Evolutionary conservation across 2,113 vertebrate genomes (phyloP), one percentile per base, ranked within the genome.

Genomic region (Uria aalge): DNA sequence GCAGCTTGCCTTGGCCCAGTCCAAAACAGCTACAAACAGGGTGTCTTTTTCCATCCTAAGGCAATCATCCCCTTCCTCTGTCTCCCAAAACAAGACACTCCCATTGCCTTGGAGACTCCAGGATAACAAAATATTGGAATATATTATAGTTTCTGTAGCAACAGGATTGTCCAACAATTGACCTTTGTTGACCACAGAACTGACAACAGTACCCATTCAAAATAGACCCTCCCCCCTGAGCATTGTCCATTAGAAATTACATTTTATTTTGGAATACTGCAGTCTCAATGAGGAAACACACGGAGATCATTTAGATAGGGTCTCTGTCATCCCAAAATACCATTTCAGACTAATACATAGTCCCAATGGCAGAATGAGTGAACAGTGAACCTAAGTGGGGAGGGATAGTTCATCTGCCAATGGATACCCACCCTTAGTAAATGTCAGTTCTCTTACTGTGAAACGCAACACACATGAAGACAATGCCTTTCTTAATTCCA

Each of bases 381-480:
- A 57, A 55, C 27, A 41, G 9, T 41, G 22, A 68, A 26, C 12
- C 4, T 32, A 23, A 24, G 10, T 15, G 5, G 21, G 12, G 11
- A 45, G 9, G 4, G 3, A 40, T 0, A 3, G 4, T 26, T 60
- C 0, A 0, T 38, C 13, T 45, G 18, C 5, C 36, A 60, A 6
- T 27, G 9, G 11, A 21, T 5, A 20, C 4, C 2, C 13, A 38
- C 3, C 3, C 4, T 38, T 26, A 23, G 24, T 41, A 66, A 64
- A 32, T 13, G 5, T n/a, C 71, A 5, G 0, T 34, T 81, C 84
- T 83, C 9, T 62, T 38, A 15, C 12, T 36, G 8, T 60, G 27
- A 64, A 69, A 47, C 1, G 3, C 6, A 75, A 26, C 5, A 36
- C 10, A 20, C 2, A 1, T 17, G 7, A 64, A 53, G 12, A 30